Base-by-base conservation (phyloP, 2,888 invertebrate species). In the Panzeria rudis region DNA sequence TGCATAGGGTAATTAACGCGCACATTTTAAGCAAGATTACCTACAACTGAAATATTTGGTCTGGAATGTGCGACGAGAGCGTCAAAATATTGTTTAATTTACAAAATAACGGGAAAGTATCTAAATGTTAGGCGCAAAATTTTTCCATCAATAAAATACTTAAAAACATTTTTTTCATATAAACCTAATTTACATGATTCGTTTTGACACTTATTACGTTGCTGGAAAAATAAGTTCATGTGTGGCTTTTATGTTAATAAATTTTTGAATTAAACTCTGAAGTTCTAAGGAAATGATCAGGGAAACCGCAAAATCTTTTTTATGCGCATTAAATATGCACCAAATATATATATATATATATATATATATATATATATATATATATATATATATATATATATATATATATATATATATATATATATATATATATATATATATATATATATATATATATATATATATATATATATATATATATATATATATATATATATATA, bases 1-100 rank as follows among this genome's bases (percentile, higher is more conserved):
- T n/a, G n/a, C n/a, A n/a, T n/a, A n/a, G n/a, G n/a, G n/a, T 35
- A 35, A 35, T 81, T 81, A 75, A 81, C 82, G 25, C 64, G 76
- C 54, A 66, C 54, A 64, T 54, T 72, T 44, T 44, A 72, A 17
- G 11, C 11, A 17, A 32, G 5, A 44, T 64, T 44, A 44, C 15
- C 41, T n/a, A 62, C 20, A 71, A 35, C 41, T 54, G 9, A 23
- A 38, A 66, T 7, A 0, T 17, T 32, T 44, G 6, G 17, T 17
- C 17, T 71, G 29, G 29, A 4, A 29, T 44, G 41, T 64, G 64
- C 29, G 54, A 41, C 17, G 9, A 29, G 7, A 54, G 20, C 44
- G 76, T 76, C 44, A 76, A 66, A 75, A 59, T 44, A 5, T 66
- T 54, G 64, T 25, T 76, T 6, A 64, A 17, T 50, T 73, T 50